Conservation (phyloP, 2,113 vertebrate species). For the Stegastes partitus region DNA sequence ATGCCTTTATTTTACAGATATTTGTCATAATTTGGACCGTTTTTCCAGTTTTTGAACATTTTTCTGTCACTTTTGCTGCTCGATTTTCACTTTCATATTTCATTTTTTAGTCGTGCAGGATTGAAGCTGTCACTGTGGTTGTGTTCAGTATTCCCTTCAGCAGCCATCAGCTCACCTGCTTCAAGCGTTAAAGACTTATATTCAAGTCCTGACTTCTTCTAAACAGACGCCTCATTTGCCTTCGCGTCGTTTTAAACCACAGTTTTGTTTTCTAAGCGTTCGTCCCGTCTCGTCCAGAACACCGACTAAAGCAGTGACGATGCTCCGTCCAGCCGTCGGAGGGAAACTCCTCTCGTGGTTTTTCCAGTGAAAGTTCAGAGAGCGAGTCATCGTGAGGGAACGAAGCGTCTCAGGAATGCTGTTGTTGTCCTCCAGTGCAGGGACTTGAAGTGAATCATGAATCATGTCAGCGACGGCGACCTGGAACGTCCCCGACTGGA, state of each 20-base stretch:
- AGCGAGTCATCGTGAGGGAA: constrained; percentile 1
- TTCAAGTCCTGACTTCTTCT: constrained; percentile 7
- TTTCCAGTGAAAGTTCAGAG: constrained; percentile 43
- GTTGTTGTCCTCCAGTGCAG: constrained; percentile 42
- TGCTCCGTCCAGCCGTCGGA: not conserved
- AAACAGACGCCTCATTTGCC: not conserved
- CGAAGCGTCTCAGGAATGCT: constrained; percentile 51
- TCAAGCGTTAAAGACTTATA: not conserved
- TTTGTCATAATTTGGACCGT: no score
- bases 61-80: no score
- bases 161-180: not conserved
- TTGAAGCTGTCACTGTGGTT: no score
- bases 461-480: constrained; percentile 2
- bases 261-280: not conserved
- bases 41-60: no score
- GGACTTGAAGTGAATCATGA: constrained; percentile 25
- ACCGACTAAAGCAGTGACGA: no score
- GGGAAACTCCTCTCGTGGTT: constrained; percentile 23
- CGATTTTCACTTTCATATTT: no score
- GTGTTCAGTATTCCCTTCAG: no score
- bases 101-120: no score
- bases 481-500: constrained; percentile 11
- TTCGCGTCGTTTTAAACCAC: not conserved
- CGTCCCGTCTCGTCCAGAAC: not conserved
- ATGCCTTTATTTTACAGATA: no score